These are phyloP conservation scores for Steatornis caripensis DNA, from an alignment of 2,113 vertebrate genomes.

Conservation along the genomic window DNA sequence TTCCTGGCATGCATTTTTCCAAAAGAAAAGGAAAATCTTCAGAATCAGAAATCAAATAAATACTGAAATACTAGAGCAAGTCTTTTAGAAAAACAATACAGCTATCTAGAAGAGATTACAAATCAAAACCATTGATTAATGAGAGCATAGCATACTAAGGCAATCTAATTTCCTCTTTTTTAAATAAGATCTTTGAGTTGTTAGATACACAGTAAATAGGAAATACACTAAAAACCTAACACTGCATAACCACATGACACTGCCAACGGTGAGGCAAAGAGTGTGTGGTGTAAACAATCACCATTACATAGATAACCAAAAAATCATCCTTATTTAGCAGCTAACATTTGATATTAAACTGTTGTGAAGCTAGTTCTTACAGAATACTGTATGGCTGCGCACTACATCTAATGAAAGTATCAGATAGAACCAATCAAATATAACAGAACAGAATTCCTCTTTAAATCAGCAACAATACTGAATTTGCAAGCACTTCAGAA, in stretches of 20 bases:
- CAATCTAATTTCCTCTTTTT: not conserved
- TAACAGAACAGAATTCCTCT: not conserved
- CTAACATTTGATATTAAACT: not conserved
- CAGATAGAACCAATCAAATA: not conserved
- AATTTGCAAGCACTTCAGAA: not conserved
- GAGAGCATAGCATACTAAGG: not conserved
- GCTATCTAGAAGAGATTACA: not conserved
- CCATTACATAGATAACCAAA: not conserved
- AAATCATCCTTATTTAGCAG: not conserved
- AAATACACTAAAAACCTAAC: not conserved
- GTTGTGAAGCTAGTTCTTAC: not conserved
- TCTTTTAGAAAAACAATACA: not conserved
- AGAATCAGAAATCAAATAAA: not conserved
- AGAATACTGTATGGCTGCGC: not conserved
- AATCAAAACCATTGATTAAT: not conserved
- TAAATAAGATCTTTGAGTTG: not conserved
- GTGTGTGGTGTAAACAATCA: not conserved
- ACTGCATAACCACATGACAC: not conserved
- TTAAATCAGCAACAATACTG: not conserved
- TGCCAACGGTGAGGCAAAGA: not conserved
- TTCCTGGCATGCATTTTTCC: not conserved
- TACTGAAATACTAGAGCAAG: not conserved
- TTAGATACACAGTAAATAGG: not conserved
- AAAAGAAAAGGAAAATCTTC: not conserved
- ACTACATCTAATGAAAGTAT: not conserved